A percentile compares a stretch with the other conserved stretches of the same genome.
Evolutionary conservation across 2,797 vertebrate species (phyloP).

Genomic region (Rhinoraja longicauda): DNA sequence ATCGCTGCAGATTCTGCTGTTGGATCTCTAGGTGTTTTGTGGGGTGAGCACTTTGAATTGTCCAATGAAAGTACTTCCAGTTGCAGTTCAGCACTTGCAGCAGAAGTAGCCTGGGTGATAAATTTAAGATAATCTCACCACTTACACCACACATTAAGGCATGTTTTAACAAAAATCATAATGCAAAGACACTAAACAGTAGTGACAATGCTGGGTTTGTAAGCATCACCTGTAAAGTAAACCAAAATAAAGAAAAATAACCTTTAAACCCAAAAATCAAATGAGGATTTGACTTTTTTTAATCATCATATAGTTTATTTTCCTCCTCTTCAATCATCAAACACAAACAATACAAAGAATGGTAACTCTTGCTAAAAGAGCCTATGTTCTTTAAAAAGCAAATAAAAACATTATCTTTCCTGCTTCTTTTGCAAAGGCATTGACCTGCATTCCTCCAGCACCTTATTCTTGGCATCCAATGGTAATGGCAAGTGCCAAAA

Average conservation of each 20-base stretch:
- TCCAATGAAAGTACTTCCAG: neutral
- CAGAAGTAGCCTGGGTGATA: neutral
- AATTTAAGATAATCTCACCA: neutral
- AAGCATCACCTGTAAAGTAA: neutral
- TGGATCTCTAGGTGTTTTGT: neutral
- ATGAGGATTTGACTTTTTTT: slow-evolving; percentile 27
- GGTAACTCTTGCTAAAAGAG: neutral
- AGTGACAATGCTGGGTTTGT: neutral
- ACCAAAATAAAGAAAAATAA: neutral
- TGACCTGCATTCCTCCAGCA: neutral
- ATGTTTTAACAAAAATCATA: neutral
- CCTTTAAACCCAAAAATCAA: neutral
- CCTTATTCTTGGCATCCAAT: neutral
- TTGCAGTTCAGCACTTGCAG: neutral
- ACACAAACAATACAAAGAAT: neutral
- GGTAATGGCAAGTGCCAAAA: neutral
- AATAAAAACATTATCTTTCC: neutral
- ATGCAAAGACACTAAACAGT: neutral
- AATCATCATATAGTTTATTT: slow-evolving; percentile 1
- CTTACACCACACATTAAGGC: slow-evolving; percentile 11
- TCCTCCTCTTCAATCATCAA: neutral
- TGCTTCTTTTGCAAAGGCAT: neutral
- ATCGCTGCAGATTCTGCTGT: neutral
- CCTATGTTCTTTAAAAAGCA: neutral
- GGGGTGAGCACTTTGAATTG: neutral